A percentile compares a stretch with the other conserved stretches of the same genome.
Evolutionary conservation across 2,797 vertebrate species (phyloP).

Genomic region (Myiothlypis coronata): DNA sequence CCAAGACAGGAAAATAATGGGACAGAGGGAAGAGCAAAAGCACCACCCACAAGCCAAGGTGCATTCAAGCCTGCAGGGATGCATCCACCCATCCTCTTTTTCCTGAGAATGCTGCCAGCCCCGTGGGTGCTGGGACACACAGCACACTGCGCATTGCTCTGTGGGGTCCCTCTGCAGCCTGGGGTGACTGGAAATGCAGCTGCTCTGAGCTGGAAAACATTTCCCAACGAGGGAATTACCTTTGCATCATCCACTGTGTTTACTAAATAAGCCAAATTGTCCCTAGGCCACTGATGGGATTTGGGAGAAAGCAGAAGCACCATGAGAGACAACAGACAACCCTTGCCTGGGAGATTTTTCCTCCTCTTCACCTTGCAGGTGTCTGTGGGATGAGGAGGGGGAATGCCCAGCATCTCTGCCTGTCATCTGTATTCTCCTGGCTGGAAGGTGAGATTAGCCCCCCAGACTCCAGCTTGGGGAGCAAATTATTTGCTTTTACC

Average conservation of each 20-base stretch:
- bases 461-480: not conserved
- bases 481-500: not conserved
- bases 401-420: not conserved
- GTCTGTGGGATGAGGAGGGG: not conserved
- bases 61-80: not conserved
- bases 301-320: not conserved
- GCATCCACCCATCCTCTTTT: not conserved
- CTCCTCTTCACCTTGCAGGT: not conserved
- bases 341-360: not conserved
- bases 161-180: not conserved
- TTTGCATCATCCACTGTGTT: not conserved
- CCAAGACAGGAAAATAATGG: not conserved
- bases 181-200: not conserved
- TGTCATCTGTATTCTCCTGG: not conserved
- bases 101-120: not conserved
- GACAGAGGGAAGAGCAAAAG: not conserved
- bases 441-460: not conserved
- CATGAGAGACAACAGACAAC: not conserved
- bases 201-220: not conserved
- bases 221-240: not conserved
- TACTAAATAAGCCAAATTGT: not conserved
- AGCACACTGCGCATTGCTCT: rapidly evolving
- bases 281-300: not conserved
- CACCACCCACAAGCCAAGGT: too few relatives aligned
- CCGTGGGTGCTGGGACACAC: rapidly evolving